Evolutionary conservation across 2,888 invertebrate genomes (phyloP), one percentile per base, ranked within the genome.

Genomic region (Sphaerophoria rueppellii): DNA sequence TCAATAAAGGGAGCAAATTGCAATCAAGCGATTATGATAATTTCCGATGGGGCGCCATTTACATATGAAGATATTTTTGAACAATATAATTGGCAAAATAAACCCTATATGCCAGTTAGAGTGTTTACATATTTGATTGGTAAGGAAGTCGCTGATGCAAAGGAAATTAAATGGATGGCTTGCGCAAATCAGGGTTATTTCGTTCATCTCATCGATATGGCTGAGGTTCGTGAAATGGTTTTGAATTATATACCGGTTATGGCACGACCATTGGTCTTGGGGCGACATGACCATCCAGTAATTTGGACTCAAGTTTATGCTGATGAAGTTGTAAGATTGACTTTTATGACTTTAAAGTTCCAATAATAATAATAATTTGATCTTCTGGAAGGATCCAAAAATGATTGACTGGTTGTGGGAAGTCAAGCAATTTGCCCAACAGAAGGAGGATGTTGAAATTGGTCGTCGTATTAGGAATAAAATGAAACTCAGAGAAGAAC

Each of bases 51-150:
- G 34, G 98, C 99, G 14, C 98, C 99, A 57, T 97, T 98, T 90
- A 97, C 96, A 90, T 98, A 96, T 92, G 96, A 97, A 90, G 96
- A 98, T 89, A 95, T 98, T 75, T 99, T 99, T 92, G 95, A 97
- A 89, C 93, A 94, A 87, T 97, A 96, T 93, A 99, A 99, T 92
- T 97, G 97, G 96, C 93, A 93, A 35, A 93, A 95, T 87, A 92
- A 93, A 88, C 93, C 94, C 0, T 95, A 95, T 74, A 96, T 96
- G 92, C 96, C 98, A 89, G 98, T 99, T 63, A 94, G 99, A 88
- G 96, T 99, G 87, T 99, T 99, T 93, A 99, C 99, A 52, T 99
- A 98, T 93, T 94, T 99, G 89, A 98, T 99, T 92, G 99, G 99
- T 87, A 94, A 96, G 91, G 97, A 98, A 93, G 96, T 96, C 80